Percentiles rank a stretch among this genome's conserved stretches.
Evolutionary conservation across 2,888 invertebrate genomes (phyloP).

Genomic region (Nomada lathburiana): DNA sequence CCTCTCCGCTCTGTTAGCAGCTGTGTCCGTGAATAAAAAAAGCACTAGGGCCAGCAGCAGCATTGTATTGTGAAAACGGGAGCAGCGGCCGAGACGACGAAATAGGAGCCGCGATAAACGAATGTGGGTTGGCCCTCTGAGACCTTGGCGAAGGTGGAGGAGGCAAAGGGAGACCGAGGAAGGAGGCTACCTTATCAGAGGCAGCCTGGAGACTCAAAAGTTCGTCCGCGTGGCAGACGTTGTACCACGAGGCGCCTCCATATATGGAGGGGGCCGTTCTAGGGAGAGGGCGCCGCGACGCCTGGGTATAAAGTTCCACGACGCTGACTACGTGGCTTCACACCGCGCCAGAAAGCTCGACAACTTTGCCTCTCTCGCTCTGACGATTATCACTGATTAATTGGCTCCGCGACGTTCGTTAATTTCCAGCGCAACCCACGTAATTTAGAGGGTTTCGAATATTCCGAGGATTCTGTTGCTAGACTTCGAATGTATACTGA

Average conservation of each 20-base stretch:
- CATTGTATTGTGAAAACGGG: constrained; percentile 44
- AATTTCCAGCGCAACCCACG: constrained; percentile 7
- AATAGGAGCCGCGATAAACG: constrained; percentile 64
- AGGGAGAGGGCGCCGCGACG: constrained; percentile 78
- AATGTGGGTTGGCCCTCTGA: constrained; percentile 50
- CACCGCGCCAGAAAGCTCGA: constrained; percentile 46
- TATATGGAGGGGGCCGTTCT: constrained; percentile 79
- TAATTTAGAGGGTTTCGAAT: not conserved
- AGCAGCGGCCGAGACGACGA: constrained; percentile 53
- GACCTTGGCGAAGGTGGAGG: constrained; percentile 45
- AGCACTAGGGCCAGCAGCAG: constrained; percentile 34
- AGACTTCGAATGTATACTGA: not conserved
- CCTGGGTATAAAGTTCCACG: constrained; percentile 80
- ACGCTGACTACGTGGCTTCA: constrained; percentile 46
- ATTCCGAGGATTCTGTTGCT: not conserved
- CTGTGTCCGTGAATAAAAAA: constrained; percentile 66
- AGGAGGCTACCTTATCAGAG: constrained; percentile 59
- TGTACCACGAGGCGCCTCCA: constrained; percentile 76
- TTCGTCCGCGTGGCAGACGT: constrained; percentile 62
- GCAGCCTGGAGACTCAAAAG: constrained; percentile 47
- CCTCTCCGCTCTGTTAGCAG: constrained; percentile 36
- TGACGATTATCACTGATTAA: constrained; percentile 16
- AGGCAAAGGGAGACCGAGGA: constrained; percentile 27
- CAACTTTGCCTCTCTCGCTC: constrained; percentile 13
- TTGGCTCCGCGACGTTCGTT: not conserved